Base-by-base conservation (phyloP, 2,797 vertebrate species). In the Jordanella pulchra region DNA sequence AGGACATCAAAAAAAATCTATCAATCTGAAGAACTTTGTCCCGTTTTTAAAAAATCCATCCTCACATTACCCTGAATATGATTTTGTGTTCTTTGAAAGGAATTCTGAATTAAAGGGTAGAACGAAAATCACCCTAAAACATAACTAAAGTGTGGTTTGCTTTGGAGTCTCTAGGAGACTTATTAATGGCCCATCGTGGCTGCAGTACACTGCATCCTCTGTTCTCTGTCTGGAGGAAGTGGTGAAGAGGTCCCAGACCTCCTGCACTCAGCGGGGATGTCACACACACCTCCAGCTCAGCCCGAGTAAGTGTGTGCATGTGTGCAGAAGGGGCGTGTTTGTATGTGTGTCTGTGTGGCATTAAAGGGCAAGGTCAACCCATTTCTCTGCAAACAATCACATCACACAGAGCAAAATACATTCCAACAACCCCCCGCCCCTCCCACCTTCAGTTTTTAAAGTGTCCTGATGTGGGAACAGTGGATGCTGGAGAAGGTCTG, bases 341-440 rank as follows among this genome's bases (percentile, higher is more conserved):
- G 86, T 84, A 82, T 85, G 82, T 58, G 63, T 85, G 88, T 83
- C 80, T 87, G 89, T 91, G 90, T 88, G 91, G 89, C 87, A 92
- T 85, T 48, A 84, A 76, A 83, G 92, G 91, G 88, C 89, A 92
- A 93, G 92, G 93, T 94, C 92, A 93, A 93, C 81, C 79, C 87
- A 93, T 92, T 94, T 79, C 89, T 92, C 93, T 94, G 93, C 91
- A 90, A 94, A 92, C 92, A 92, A 93, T 94, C 93, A 93, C 93
- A 93, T 93, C 92, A 93, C 93, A 94, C 93, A 92, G 88, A 87
- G 91, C 86, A 87, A 90, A 89, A 92, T 91, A 91, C 92, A 94
- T 94, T 94, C 92, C 92, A 91, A 81, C 71, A 86, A 71, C 84
- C 83, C 83, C 67, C 32, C 54, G 71, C 45, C 67, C 28, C 23